Conservation (phyloP, 1,140 invertebrate genomes). For the Planococcus citri region DNA sequence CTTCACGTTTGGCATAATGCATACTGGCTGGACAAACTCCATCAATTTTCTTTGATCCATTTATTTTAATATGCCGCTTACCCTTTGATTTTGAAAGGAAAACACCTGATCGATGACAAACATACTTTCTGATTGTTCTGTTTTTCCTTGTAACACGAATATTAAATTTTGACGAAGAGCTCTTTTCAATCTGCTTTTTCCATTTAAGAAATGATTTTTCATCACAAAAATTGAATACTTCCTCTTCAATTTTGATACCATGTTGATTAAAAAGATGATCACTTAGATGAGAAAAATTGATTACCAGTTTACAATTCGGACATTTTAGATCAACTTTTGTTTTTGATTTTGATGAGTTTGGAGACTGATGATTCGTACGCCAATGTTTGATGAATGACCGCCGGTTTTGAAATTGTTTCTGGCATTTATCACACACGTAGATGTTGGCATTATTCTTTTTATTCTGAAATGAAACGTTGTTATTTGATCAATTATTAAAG, state of each 20-base stretch:
- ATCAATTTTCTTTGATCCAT: not conserved
- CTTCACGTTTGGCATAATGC: not conserved
- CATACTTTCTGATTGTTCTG: not conserved
- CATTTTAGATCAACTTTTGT: too few species aligned
- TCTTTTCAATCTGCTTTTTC: not conserved
- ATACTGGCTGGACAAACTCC: not conserved
- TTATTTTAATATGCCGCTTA: not conserved
- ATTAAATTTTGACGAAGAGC: not conserved
- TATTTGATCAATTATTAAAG: too few species aligned
- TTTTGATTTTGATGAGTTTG: too few species aligned
- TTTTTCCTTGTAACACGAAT: not conserved
- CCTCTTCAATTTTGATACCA: not conserved
- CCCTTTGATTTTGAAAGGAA: not conserved
- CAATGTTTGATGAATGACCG: too few species aligned
- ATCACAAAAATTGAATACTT: not conserved
- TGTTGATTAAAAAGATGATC: not conserved
- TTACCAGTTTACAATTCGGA: too few species aligned
- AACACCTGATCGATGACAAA: not conserved
- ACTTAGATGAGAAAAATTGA: too few species aligned
- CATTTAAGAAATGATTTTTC: not conserved
- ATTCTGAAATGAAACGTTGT: too few species aligned
- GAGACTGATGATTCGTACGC: too few species aligned
- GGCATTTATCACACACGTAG: too few species aligned
- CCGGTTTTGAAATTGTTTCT: too few species aligned
- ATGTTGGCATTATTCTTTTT: too few species aligned